These are phyloP conservation scores for Parnassius orleans DNA, from an alignment of 2,888 invertebrate species.

Conservation along the genomic window DNA sequence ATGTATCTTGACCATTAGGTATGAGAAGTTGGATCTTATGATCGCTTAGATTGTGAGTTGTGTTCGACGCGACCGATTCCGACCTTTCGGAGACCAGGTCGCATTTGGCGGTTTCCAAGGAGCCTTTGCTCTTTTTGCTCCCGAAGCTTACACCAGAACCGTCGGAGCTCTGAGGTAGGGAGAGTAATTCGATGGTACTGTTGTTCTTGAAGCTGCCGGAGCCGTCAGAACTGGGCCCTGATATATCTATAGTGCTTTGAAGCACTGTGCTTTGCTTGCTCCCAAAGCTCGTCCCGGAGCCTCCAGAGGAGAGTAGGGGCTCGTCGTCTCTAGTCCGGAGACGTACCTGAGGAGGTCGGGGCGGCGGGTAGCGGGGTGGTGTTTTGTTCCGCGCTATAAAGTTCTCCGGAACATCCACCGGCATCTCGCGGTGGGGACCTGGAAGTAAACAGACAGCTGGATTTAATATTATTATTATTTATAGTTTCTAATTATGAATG, in stretches of 20 bases:
- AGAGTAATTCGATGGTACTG: conserved; percentile 64
- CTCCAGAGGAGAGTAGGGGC: conserved; percentile 69
- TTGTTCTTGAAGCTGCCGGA: conserved; percentile 70
- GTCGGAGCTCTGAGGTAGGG: conserved; percentile 69
- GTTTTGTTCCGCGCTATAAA: conserved; percentile 95
- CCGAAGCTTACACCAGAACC: conserved; percentile 66
- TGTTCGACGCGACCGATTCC: conserved; percentile 59
- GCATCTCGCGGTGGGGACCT: conserved; percentile 98
- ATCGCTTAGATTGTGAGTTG: conserved; percentile 60
- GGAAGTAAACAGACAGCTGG: conserved; percentile 41
- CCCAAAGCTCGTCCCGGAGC: conserved; percentile 70
- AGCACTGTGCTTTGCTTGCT: conserved; percentile 71
- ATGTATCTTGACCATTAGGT: conserved; percentile 71
- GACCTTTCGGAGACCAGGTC: conserved; percentile 62
- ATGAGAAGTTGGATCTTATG: conserved; percentile 72
- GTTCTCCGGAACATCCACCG: conserved; percentile 98
- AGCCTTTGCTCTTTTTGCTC: conserved; percentile 71
- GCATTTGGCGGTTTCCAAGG: conserved; percentile 71
- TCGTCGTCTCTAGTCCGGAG: conserved; percentile 75
- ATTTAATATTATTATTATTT: background rate
- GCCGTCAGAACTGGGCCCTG: conserved; percentile 64
- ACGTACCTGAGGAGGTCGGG: conserved; percentile 85
- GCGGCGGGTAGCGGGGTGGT: conserved; percentile 93
- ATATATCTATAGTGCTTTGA: conserved; percentile 56
- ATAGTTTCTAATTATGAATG: no score